Evolutionary conservation across 2,797 vertebrate genomes (phyloP).

Genomic region (Psittacula derbiana): DNA sequence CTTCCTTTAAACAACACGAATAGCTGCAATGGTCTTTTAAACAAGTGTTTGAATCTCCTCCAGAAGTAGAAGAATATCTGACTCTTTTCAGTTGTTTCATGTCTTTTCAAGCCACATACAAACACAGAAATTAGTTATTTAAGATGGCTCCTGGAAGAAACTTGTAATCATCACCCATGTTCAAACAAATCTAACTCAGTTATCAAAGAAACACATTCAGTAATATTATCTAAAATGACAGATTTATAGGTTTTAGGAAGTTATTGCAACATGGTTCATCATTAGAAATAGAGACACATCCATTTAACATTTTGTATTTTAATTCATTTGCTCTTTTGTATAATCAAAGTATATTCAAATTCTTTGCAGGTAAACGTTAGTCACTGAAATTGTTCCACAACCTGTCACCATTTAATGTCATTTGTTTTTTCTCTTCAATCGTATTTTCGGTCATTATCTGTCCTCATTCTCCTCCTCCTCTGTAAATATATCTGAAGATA

Average conservation of each 20-base stretch:
- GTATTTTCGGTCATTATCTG: neutral
- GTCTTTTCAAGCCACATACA: neutral
- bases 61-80: neutral
- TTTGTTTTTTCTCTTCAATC: neutral
- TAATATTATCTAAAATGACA: neutral
- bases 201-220: neutral
- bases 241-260: neutral
- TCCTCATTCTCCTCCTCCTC: neutral
- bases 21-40: neutral
- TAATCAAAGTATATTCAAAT: neutral
- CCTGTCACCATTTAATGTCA: neutral
- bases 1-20: neutral
- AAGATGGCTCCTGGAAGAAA: neutral
- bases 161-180: neutral
- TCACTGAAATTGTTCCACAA: neutral
- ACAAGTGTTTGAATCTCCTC: neutral
- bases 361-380: neutral
- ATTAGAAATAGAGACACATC: neutral
- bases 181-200: neutral
- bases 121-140: neutral
- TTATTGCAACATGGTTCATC: neutral
- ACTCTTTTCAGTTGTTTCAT: neutral
- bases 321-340: neutral
- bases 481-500: neutral
- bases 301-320: neutral